These are phyloP conservation scores for Merluccius polli DNA, from an alignment of 2,797 vertebrate genomes.

Conservation along the genomic window DNA sequence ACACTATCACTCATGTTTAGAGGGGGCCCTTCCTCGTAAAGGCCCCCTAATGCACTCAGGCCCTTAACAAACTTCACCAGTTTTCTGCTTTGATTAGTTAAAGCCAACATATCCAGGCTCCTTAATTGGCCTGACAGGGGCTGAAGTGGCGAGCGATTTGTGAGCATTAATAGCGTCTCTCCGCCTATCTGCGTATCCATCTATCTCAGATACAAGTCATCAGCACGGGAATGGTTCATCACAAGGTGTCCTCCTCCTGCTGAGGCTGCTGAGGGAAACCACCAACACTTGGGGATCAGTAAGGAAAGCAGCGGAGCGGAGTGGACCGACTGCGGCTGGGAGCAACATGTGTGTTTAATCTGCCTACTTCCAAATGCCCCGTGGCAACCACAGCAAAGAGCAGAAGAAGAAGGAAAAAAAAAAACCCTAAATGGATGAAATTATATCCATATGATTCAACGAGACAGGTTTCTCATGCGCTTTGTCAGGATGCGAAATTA, in stretches of 20 bases:
- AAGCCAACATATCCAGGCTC: constrained; percentile 44
- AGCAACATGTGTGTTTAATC: constrained; percentile 82
- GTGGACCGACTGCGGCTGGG: constrained; percentile 68
- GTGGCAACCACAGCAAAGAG: constrained; percentile 83
- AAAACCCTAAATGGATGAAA: constrained; percentile 82
- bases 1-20: constrained; percentile 61
- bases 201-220: constrained; percentile 31
- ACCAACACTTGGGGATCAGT: constrained; percentile 77
- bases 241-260: constrained; percentile 62
- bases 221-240: constrained; percentile 51
- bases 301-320: constrained; percentile 67
- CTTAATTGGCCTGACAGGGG: constrained; percentile 37
- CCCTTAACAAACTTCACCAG: constrained; percentile 34
- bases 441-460: constrained; percentile 86
- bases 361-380: constrained; percentile 80
- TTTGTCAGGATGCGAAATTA: constrained; percentile 80
- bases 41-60: constrained; percentile 22
- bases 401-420: constrained; percentile 59
- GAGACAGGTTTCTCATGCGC: constrained; percentile 80
- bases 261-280: constrained; percentile 71
- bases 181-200: not conserved
- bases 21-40: constrained; percentile 35
- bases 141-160: not conserved
- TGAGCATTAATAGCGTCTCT: not conserved
- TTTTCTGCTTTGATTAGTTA: constrained; percentile 47